A percentile compares a stretch with the other conserved stretches of the same genome.
phyloP scores from a whole-genome alignment of 2,113 vertebrate genomes.

The Austrofundulus limnaeus region DNA sequence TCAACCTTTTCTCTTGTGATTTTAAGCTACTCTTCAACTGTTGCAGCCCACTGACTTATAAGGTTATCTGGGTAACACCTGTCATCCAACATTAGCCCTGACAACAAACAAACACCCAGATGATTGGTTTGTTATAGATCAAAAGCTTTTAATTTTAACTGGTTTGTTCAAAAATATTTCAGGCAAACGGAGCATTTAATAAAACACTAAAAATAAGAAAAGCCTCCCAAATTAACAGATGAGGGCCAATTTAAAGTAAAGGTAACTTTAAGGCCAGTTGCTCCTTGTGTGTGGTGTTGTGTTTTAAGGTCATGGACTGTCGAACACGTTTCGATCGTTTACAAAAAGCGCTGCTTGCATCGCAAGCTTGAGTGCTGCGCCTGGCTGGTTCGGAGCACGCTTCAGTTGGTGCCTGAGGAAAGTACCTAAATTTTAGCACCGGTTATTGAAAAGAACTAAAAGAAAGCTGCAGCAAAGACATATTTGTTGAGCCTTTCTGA shows the following conservation, averaged over 20 bases:
- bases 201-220: background rate
- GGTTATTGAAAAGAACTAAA: slow-evolving; percentile 11
- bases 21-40: too few species aligned
- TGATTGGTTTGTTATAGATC: background rate
- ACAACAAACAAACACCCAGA: too few species aligned
- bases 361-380: slow-evolving; percentile 23
- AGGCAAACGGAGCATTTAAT: background rate
- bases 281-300: too few species aligned
- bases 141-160: too few species aligned
- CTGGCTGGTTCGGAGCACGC: slow-evolving; percentile 37
- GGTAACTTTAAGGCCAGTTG: too few species aligned
- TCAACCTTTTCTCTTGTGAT: too few species aligned
- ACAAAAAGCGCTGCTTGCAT: too few species aligned
- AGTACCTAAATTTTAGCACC: slow-evolving; percentile 54
- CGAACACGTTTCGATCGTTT: background rate
- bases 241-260: background rate
- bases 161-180: background rate
- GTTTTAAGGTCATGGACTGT: background rate
- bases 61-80: too few species aligned
- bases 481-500: background rate
- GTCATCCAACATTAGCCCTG: too few species aligned
- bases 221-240: background rate
- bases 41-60: too few species aligned
- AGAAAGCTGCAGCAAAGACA: slow-evolving; percentile 24
- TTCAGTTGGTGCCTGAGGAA: slow-evolving; percentile 43